Conservation (phyloP, 2,113 vertebrate species). For the Paratilapia polleni region DNA sequence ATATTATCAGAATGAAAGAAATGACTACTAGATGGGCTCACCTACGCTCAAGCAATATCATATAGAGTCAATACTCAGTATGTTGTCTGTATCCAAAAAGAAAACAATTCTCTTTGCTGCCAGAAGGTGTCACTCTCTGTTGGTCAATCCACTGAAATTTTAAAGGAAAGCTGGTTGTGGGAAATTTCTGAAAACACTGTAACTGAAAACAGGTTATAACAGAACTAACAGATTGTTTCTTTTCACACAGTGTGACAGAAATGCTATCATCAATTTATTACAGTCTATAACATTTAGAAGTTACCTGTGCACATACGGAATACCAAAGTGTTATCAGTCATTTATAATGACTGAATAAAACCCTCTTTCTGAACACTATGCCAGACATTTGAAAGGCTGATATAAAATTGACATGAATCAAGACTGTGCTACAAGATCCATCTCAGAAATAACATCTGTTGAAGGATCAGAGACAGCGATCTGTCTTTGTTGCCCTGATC, state of each 20-base stretch:
- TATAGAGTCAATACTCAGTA: too few species aligned
- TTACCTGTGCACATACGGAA: neutral
- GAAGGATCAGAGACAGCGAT: slow-evolving; percentile 45
- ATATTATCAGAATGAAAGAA: neutral
- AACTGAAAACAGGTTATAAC: neutral
- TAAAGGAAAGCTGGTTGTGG: neutral
- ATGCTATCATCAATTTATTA: neutral
- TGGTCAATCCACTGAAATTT: slow-evolving; percentile 7
- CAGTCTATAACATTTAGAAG: neutral
- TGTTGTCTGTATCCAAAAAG: neutral
- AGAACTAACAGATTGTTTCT: rapidly evolving
- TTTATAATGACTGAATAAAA: too few species aligned
- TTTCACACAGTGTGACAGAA: neutral
- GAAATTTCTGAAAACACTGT: neutral
- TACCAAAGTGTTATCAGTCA: neutral
- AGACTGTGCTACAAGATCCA: neutral
- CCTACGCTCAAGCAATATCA: neutral
- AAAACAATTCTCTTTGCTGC: slow-evolving; percentile 40
- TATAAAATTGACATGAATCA: neutral
- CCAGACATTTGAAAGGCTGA: neutral
- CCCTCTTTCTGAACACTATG: neutral
- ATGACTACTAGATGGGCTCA: neutral
- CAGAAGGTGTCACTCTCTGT: slow-evolving; percentile 76
- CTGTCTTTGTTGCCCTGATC: slow-evolving; percentile 51
- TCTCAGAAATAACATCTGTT: slow-evolving; percentile 40